Evolutionary conservation across 2,797 vertebrate species (phyloP), one percentile per base, ranked within the genome.

Genomic region (Alectoris magna): DNA sequence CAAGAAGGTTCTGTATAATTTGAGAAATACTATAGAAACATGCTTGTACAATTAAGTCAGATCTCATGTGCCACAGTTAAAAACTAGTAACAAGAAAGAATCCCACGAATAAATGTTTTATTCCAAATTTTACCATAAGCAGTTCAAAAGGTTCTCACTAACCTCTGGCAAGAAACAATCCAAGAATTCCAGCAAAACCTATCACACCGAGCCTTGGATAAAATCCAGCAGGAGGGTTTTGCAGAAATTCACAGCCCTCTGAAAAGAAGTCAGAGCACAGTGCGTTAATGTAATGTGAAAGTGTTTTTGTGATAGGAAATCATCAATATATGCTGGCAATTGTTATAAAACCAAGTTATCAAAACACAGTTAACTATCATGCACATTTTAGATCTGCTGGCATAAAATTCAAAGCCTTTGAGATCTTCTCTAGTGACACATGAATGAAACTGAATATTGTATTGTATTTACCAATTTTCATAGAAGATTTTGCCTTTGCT

Each of bases 121-220:
- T 16, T 41, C 14, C 14, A 69, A 83, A 67, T 43, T 1, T 2
- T 31, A 68, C 63, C 17, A 38, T 26, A 68, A 75, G 13, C 38
- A 66, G 23, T 66, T 84, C 63, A 95, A 95, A 96, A 78, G 24
- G 60, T 75, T 88, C 19, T 27, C 49, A 74, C 83, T 82, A 92
- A 99, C 99, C 98, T 98, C 98, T 98, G 84, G 98, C 98, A 84
- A 99, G 96, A 92, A 98, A 98, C 56, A 99, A 98, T 49, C 99
- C 99, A 94, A 99, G 91, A 96, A 99, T 95, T 81, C 99, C 99
- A 36, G 99, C 98, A 96, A 99, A 99, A 69, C 98, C 98, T 88
- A 99, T 98, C 49, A 97, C 98, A 31, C 98, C 98, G 62, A 98
- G 97, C 66, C 98, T 98, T 96, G 99, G 98, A 96, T 98, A 99